Base-by-base conservation (phyloP, 2,797 vertebrate genomes). In the Taenioides sp. region DNA sequence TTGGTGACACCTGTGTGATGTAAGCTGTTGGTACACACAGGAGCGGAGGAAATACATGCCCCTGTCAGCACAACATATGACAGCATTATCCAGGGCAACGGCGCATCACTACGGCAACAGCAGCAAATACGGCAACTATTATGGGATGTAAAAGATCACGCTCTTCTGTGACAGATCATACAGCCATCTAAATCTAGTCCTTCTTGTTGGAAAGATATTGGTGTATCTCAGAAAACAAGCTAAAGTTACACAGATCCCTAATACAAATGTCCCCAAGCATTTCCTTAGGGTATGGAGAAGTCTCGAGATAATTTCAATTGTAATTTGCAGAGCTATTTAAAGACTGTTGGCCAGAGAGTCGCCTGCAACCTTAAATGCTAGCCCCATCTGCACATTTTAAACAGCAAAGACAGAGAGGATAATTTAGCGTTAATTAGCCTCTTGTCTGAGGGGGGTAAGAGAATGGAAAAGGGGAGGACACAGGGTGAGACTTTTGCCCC, bases 61-160 rank as follows among this genome's bases (percentile, higher is more conserved):
- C 80, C 80, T 91, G 91, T 92, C 92, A 93, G 80, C 83, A 85
- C 88, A 91, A 94, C 89, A 84, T 90, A 92, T 87, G 89, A 91
- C 84, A 77, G 83, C 91, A 93, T 94, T 94, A 93, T 91, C 89
- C 84, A 49, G 63, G 81, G 88, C 89, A 92, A 92, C 86, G 92
- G 89, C 47, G 92, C 91, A 85, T 92, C 75, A 75, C 85, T 54
- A 43, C 80, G 83, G 86, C 75, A 87, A 86, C 85, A 74, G 76
- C 74, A 74, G 80, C 60, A 70, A 73, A 72, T 34, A 71, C 65
- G 75, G 76, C 65, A 47, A 67, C 57, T 74, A 76, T 90, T 85
- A 85, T 16, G 25, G 25, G 57, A 85, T 82, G 81, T 82, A 84
- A 88, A 91, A 85, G 79, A 91, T 82, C 73, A 52, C 61, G 83